Evolutionary conservation across 1,140 invertebrate species (phyloP).

Genomic region (Gonioctena quinquepunctata): DNA sequence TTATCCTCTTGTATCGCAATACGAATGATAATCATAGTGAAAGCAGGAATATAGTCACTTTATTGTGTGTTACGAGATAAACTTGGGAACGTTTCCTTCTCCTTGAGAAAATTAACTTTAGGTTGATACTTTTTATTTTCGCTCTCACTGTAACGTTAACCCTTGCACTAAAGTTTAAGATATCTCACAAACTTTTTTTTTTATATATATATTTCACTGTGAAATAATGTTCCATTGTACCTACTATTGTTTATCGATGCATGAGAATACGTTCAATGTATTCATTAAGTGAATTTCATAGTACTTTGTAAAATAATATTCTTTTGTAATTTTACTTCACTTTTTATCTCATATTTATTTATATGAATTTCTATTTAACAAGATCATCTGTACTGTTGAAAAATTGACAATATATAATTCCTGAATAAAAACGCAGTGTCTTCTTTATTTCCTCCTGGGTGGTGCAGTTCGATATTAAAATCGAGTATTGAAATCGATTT

Average conservation of each 20-base stretch:
- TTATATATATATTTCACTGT: not conserved
- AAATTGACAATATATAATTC: conserved; percentile 6
- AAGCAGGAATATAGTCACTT: no score
- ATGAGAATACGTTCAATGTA: not conserved
- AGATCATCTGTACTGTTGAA: conserved; percentile 4
- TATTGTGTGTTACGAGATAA: no score
- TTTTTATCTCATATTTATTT: conserved; percentile 5
- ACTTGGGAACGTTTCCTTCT: no score
- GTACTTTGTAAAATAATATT: not conserved
- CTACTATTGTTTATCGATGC: not conserved
- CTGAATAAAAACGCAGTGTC: not conserved
- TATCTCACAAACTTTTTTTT: not conserved
- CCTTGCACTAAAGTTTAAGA: no score
- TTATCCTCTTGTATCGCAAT: no score
- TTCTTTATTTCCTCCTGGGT: conserved; percentile 9
- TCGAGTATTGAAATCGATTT: no score
- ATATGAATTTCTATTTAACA: not conserved
- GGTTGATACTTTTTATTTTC: no score
- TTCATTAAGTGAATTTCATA: not conserved
- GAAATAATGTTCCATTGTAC: not conserved
- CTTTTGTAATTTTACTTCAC: not conserved
- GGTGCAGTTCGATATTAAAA: no score
- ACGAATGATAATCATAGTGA: no score
- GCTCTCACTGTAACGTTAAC: no score
- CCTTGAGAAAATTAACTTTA: no score